A percentile compares a stretch with the other conserved stretches of the same genome.
Conservation (phyloP, 2,113 vertebrate species). For the Synodontis membranacea region DNA sequence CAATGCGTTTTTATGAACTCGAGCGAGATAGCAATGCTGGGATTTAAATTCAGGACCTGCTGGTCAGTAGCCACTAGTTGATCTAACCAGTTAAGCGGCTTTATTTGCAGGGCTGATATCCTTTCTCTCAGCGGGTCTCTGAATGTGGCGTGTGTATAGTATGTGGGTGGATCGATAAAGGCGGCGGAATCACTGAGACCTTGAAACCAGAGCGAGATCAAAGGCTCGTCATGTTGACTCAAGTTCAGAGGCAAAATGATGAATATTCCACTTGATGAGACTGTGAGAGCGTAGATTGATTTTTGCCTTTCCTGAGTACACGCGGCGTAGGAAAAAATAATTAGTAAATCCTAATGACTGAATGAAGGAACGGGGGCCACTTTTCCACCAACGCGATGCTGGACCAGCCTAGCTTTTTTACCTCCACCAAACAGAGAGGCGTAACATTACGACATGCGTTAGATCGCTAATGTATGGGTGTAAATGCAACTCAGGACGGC, state of each 20-base stretch:
- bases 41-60: background rate
- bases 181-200: background rate
- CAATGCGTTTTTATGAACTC: background rate
- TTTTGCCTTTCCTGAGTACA: background rate
- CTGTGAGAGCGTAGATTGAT: background rate
- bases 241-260: background rate
- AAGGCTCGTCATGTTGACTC: background rate
- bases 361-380: background rate
- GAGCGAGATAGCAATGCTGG: background rate
- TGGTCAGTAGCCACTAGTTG: background rate
- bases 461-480: background rate
- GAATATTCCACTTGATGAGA: conserved; percentile 8
- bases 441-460: background rate
- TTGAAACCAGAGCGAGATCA: conserved; percentile 6
- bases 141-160: background rate
- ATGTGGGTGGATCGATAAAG: background rate
- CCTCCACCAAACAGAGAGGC: background rate
- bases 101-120: background rate
- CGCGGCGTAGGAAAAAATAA: background rate
- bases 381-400: background rate
- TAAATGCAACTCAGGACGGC: background rate
- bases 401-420: background rate
- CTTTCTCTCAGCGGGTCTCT: background rate
- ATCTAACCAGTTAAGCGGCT: background rate
- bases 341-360: background rate